Conservation (phyloP, 2,797 vertebrate genomes). For the Gastrophryne carolinensis region DNA sequence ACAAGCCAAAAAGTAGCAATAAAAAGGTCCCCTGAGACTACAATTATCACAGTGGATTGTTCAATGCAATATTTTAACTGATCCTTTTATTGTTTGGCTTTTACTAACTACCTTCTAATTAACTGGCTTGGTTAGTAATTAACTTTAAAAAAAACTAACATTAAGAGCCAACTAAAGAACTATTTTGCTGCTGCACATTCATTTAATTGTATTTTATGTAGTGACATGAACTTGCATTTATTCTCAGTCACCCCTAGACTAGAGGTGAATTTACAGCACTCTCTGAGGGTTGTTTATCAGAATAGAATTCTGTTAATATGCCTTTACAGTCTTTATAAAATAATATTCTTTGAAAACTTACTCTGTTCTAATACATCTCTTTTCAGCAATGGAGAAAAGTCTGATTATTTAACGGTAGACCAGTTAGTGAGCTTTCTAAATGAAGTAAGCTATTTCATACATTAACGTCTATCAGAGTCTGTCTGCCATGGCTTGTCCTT, state of each 20-base stretch:
- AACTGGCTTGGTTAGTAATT: constrained; percentile 83
- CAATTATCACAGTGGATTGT: too few relatives aligned
- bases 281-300: background rate
- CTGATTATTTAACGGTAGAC: constrained; percentile 99
- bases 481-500: constrained; percentile 82
- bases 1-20: too few relatives aligned
- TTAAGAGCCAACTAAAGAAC: constrained; percentile 46
- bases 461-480: constrained; percentile 87
- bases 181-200: constrained; percentile 58
- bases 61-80: too few relatives aligned
- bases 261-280: background rate
- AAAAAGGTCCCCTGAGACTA: too few relatives aligned
- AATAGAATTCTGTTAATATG: constrained; percentile 67
- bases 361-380: constrained; percentile 93
- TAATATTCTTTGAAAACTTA: constrained; percentile 74
- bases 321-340: constrained; percentile 65
- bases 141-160: constrained; percentile 79
- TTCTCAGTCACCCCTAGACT: too few relatives aligned
- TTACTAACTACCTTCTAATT: constrained; percentile 85
- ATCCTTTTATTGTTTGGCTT: constrained; percentile 70
- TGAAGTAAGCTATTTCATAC: constrained; percentile 99
- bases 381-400: constrained; percentile 99
- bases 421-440: constrained; percentile 99
- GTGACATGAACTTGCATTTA: background rate
- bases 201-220: constrained; percentile 54